phyloP scores from a whole-genome alignment of 1,140 invertebrate species.

The Drosophila rhopaloa region DNA sequence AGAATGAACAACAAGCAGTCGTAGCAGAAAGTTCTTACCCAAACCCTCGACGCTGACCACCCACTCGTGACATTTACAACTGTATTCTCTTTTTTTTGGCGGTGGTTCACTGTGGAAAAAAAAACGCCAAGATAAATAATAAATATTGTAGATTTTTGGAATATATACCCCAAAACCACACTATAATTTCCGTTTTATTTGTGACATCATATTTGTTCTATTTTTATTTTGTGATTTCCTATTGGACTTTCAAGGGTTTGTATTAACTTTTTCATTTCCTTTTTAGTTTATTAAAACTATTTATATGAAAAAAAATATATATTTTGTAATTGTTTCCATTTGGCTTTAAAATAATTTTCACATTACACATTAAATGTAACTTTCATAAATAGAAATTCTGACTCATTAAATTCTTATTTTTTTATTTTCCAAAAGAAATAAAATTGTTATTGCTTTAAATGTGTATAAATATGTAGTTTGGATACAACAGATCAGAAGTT shows the following conservation, averaged over 20 bases:
- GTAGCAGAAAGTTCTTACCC: constrained; percentile 6
- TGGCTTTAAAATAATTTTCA: neutral
- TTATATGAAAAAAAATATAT: too few species aligned
- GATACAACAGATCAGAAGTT: too few species aligned
- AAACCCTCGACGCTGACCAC: constrained; percentile 9
- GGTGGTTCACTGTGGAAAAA: constrained; percentile 16
- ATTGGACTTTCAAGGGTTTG: too few species aligned
- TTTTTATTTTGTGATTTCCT: too few species aligned
- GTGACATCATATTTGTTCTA: neutral
- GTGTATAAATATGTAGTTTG: neutral
- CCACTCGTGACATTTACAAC: constrained; percentile 60
- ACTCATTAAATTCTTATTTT: neutral
- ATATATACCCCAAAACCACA: too few species aligned
- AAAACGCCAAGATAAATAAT: neutral
- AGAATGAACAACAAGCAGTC: constrained; percentile 30
- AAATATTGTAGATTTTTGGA: neutral
- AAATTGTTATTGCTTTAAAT: neutral
- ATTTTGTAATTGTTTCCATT: too few species aligned
- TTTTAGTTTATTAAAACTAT: too few species aligned
- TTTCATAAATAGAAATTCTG: neutral
- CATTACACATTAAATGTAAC: neutral
- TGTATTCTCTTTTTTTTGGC: constrained; percentile 49
- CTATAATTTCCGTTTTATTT: neutral
- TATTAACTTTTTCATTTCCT: too few species aligned
- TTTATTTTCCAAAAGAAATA: neutral